These are phyloP conservation scores for Yponomeuta evonymella DNA, from an alignment of 2,888 invertebrate genomes.

Conservation along the genomic window DNA sequence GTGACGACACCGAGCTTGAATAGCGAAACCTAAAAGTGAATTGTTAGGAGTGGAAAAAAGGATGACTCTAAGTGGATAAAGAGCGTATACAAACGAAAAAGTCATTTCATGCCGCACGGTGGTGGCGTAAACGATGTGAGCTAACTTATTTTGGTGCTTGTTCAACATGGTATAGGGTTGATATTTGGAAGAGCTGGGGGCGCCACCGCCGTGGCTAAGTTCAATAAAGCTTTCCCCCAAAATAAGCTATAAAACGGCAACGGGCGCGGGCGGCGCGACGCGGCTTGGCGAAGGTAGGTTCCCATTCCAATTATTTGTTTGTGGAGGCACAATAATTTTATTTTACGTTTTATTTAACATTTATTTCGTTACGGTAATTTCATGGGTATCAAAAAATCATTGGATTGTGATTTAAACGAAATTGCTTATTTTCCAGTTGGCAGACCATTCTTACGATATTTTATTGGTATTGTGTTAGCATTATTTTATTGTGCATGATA, in stretches of 20 bases:
- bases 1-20: not conserved
- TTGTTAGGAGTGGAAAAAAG: slow-evolving; percentile 73
- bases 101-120: slow-evolving; percentile 71
- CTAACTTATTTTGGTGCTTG: slow-evolving; percentile 41
- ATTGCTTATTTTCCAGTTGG: slow-evolving; percentile 74
- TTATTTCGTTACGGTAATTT: slow-evolving; percentile 76
- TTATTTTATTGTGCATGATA: slow-evolving; percentile 68
- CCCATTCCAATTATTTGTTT: slow-evolving; percentile 75
- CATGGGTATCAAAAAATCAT: slow-evolving; percentile 74
- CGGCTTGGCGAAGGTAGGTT: slow-evolving; percentile 42
- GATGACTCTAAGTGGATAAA: slow-evolving; percentile 74
- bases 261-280: slow-evolving; percentile 58
- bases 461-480: slow-evolving; percentile 57
- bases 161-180: slow-evolving; percentile 38
- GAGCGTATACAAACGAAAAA: slow-evolving; percentile 74
- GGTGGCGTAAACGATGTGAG: slow-evolving; percentile 48
- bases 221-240: slow-evolving; percentile 76
- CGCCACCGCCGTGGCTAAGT: slow-evolving; percentile 64
- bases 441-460: slow-evolving; percentile 44
- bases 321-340: slow-evolving; percentile 75
- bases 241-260: slow-evolving; percentile 73
- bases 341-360: slow-evolving; percentile 77
- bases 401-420: slow-evolving; percentile 73
- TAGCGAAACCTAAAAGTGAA: slow-evolving; percentile 71
- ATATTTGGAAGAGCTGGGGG: slow-evolving; percentile 44